Percentiles rank a stretch among this genome's conserved stretches.
Evolutionary conservation across 2,113 vertebrate species (phyloP).

Genomic region (Antechinus flavipes): DNA sequence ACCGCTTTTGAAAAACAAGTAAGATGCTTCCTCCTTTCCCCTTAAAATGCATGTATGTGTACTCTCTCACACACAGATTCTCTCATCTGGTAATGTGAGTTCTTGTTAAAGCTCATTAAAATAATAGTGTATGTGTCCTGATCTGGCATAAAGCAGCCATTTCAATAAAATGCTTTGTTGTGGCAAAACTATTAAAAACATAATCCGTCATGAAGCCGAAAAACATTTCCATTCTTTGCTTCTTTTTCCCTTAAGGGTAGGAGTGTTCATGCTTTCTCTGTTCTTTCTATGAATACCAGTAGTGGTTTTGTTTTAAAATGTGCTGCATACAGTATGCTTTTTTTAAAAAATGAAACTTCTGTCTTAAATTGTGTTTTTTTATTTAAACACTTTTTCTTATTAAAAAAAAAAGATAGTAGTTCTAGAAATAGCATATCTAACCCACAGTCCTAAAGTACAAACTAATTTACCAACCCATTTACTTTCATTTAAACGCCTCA

Average conservation of each 20-base stretch:
- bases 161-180: constrained; percentile 90
- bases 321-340: constrained; percentile 57
- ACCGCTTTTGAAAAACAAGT: constrained; percentile 98
- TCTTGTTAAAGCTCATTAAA: constrained; percentile 86
- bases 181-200: constrained; percentile 88
- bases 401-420: not conserved
- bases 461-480: constrained; percentile 41
- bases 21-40: constrained; percentile 74
- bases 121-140: constrained; percentile 85
- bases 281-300: constrained; percentile 84
- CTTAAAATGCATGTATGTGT: constrained; percentile 48
- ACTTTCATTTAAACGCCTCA: constrained; percentile 53
- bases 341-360: constrained; percentile 56
- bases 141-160: constrained; percentile 84
- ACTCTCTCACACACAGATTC: constrained; percentile 56
- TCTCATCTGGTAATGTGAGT: constrained; percentile 84
- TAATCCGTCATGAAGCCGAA: constrained; percentile 87
- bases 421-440: constrained; percentile 33
- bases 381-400: constrained; percentile 37
- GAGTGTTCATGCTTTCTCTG: constrained; percentile 82
- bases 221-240: constrained; percentile 87
- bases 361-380: constrained; percentile 44
- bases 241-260: constrained; percentile 85
- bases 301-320: constrained; percentile 83
- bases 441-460: constrained; percentile 41